Evolutionary conservation across 2,888 invertebrate genomes (phyloP), one percentile per base, ranked within the genome.

Genomic region (Tenthredo amoena): DNA sequence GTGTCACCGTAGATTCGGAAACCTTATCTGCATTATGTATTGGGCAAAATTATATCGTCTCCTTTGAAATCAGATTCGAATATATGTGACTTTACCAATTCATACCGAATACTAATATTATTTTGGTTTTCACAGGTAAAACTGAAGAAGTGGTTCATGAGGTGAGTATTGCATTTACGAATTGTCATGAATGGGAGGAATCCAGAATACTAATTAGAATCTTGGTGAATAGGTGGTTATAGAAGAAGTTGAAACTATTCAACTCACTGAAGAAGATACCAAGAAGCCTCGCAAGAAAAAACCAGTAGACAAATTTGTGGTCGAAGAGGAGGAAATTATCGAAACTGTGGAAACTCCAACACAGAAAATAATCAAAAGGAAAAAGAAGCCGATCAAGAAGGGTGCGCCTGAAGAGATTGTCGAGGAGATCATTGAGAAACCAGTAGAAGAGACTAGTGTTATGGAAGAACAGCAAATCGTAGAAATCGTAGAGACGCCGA

Each of bases 271-370:
- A 88, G 55, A 47, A 65, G 65, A 84, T 65, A 83, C 85, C 79
- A 58, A 89, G 40, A 85, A 85, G 84, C 91, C 94, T 55, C 88
- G 94, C 21, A 93, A 94, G 86, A 92, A 91, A 85, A 91, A 94
- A 90, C 89, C 86, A 85, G 94, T 87, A 91, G 94, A 90, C 83
- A 83, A 65, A 84, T 26, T 84, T 65, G 65, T 86, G n/a, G 72
- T 86, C 2, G 86, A 86, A 85, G 88, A 87, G 71, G 79, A 79
- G 18, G 58, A 79, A 43, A 58, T 79, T 21, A 58, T 79, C 62
- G 84, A 58, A 92, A 94, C 85, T 91, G 91, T 93, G 47, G 92
- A 92, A 6, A 93, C 92, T 71, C 89, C 91, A 84, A 89, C 88
- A 4, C 89, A 90, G 65, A 92, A 86, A 87, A 91, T 89, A 87